Percentiles rank a stretch among this genome's conserved stretches.
Evolutionary conservation across 1,140 invertebrate species (phyloP).

Genomic region (Bombus waltoni): DNA sequence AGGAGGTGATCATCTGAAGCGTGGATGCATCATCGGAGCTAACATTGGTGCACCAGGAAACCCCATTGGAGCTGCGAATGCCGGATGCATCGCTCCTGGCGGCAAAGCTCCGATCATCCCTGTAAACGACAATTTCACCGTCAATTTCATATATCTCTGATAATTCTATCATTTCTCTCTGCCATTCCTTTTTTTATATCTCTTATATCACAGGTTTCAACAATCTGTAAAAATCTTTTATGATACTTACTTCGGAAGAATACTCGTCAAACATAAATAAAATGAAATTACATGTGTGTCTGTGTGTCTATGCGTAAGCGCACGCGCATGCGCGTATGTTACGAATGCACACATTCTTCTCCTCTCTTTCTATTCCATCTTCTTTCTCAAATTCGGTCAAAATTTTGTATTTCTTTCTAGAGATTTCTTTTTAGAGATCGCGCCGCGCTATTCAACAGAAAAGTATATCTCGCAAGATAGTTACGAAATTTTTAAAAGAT

Average conservation of each 20-base stretch:
- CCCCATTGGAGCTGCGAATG: slow-evolving; percentile 86
- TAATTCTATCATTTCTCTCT: slow-evolving; percentile 4
- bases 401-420: neutral
- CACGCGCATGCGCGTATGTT: neutral
- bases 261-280: slow-evolving; percentile 44
- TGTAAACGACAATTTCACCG: slow-evolving; percentile 75
- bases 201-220: slow-evolving; percentile 11
- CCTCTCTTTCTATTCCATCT: slow-evolving; percentile 11
- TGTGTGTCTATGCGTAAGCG: neutral
- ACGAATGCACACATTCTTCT: slow-evolving; percentile 8
- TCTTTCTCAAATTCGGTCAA: neutral
- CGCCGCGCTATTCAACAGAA: slow-evolving; percentile 6
- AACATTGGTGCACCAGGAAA: slow-evolving; percentile 85
- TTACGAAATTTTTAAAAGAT: slow-evolving; percentile 6
- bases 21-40: slow-evolving; percentile 88
- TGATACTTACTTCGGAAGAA: slow-evolving; percentile 60
- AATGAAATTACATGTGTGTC: neutral
- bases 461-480: slow-evolving; percentile 6
- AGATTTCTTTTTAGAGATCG: slow-evolving; percentile 28
- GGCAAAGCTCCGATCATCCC: slow-evolving; percentile 87
- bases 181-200: neutral
- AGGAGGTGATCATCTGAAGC: slow-evolving; percentile 90
- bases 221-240: slow-evolving; percentile 31
- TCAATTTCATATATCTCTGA: slow-evolving; percentile 20
- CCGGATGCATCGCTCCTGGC: slow-evolving; percentile 86